Evolutionary conservation across 2,797 vertebrate species (phyloP), one percentile per base, ranked within the genome.

Genomic region (Propithecus perrieri): DNA sequence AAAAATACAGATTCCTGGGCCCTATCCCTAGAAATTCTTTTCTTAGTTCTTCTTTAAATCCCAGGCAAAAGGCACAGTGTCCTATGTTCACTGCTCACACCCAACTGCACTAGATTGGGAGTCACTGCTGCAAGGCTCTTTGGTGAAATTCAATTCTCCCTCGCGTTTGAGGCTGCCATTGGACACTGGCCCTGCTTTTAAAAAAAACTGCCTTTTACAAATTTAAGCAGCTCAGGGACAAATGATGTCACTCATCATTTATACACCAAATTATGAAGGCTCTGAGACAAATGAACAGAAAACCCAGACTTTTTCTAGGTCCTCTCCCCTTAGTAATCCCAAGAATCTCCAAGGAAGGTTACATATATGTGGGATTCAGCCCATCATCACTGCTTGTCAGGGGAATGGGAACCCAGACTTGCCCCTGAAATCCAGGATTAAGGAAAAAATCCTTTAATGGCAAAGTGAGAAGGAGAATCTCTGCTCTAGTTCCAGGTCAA

Each of bases 231-330:
- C n/a, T 78, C 38, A 11, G 53, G 35, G 43, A 75, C 46, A 94
- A 90, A 85, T 89, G 76, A 81, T 85, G 22, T 95, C 81, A 95
- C 38, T 59, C 5, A 15, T 75, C 72, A 80, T 57, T 61, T 75
- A 90, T 50, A 78, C 5, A 38, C 35, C 20, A 57, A 90, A 75
- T 80, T 75, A 79, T 75, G 35, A 87, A 78, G 55, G 13, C 76
- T 80, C n/a, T 4, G 63, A 76, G 67, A 65, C 65, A 90, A 80
- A 80, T 41, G 57, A 89, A 83, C 9, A 83, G 79, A 57, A 94
- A 74, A 7, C 7, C n/a, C 28, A 30, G 28, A 12, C 18, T 69
- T 65, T 86, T 74, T 28, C 8, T 53, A 20, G 18, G 2, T 43
- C 24, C n/a, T 79, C 15, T 76, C 26, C 17, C 33, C 33, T 61